A percentile compares a stretch with the other conserved stretches of the same genome.
These are phyloP conservation scores for Chelonus formosanus DNA, from an alignment of 2,888 invertebrate species.

Conservation along the genomic window DNA sequence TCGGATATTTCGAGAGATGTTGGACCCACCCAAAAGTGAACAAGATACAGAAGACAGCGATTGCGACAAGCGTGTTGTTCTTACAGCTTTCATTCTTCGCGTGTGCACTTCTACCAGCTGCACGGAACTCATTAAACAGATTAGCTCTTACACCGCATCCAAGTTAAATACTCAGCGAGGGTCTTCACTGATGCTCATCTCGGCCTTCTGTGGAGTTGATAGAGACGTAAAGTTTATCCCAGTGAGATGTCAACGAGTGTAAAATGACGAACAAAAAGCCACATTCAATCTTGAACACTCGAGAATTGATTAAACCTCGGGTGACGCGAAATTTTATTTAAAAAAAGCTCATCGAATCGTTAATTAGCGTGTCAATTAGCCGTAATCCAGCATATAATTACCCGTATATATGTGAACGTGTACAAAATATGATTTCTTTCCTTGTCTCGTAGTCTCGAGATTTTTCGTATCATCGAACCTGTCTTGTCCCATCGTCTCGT, in stretches of 20 bases:
- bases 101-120: constrained; percentile 15
- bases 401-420: constrained; percentile 31
- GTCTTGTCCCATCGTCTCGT: constrained; percentile 32
- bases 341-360: constrained; percentile 54
- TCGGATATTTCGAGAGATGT: constrained; percentile 17
- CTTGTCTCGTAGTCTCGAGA: constrained; percentile 22
- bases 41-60: constrained; percentile 19
- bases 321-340: constrained; percentile 46
- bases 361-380: constrained; percentile 62
- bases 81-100: constrained; percentile 35
- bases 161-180: constrained; percentile 45
- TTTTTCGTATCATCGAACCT: constrained; percentile 19
- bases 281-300: constrained; percentile 25
- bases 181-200: constrained; percentile 23
- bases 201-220: constrained; percentile 42
- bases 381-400: constrained; percentile 59
- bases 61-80: constrained; percentile 16
- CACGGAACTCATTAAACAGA: constrained; percentile 56
- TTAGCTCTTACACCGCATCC: constrained; percentile 46
- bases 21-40: constrained; percentile 16
- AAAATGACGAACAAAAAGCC: constrained; percentile 10
- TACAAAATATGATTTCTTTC: constrained; percentile 13
- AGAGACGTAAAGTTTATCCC: constrained; percentile 50
- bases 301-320: constrained; percentile 54
- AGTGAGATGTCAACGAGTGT: neutral